These are phyloP conservation scores for Acanthis flammea DNA, from an alignment of 2,797 vertebrate genomes.

Conservation along the genomic window DNA sequence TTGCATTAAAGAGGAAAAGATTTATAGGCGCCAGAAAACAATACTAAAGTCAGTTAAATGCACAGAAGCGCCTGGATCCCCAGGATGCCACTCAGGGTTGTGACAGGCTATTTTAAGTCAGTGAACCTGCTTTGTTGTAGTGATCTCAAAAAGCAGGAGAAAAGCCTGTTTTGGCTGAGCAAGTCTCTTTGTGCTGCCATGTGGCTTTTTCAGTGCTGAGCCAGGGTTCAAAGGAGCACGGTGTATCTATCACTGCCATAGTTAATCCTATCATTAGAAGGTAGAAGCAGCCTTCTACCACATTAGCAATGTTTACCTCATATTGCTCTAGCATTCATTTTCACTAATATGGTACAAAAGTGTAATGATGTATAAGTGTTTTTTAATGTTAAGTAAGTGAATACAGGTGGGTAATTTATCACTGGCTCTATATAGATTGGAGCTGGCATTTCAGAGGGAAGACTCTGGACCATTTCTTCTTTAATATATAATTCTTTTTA, in stretches of 20 bases:
- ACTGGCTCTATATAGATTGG: constrained; percentile 24
- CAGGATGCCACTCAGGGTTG: background rate
- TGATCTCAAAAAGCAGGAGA: background rate
- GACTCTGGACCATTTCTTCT: background rate
- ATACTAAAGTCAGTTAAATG: background rate
- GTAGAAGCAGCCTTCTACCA: constrained; percentile 29
- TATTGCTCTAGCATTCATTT: constrained; percentile 68
- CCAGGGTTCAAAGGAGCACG: constrained; percentile 26
- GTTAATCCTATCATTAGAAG: constrained; percentile 47
- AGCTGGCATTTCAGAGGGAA: constrained; percentile 50
- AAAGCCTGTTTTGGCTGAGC: background rate
- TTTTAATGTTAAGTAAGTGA: constrained; percentile 80
- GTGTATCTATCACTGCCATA: constrained; percentile 41
- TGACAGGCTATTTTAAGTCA: background rate
- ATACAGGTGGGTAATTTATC: constrained; percentile 76
- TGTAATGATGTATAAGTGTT: constrained; percentile 76
- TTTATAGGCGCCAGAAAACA: background rate
- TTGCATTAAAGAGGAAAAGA: background rate
- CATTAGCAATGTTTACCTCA: constrained; percentile 70
- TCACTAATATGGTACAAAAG: constrained; percentile 74
- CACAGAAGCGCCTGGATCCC: background rate
- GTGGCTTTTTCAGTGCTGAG: background rate
- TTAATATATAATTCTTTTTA: background rate
- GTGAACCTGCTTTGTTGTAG: background rate
- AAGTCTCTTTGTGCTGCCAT: background rate